Percentiles rank a stretch among this genome's conserved stretches.
Evolutionary conservation across 1,140 invertebrate genomes (phyloP).

Genomic region (Cydia amplana): DNA sequence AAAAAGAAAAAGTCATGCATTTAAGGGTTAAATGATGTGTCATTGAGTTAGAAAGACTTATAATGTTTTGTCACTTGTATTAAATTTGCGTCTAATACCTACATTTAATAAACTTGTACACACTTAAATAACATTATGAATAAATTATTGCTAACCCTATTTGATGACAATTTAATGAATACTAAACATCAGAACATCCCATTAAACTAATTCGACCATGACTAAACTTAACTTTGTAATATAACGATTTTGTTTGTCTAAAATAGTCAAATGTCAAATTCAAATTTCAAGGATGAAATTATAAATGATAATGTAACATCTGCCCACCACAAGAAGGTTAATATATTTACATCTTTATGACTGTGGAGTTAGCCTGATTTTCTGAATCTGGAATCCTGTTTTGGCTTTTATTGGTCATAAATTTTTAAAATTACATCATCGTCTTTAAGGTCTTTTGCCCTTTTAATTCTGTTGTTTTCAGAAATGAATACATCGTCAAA

Average conservation of each 20-base stretch:
- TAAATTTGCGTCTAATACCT: too few species aligned
- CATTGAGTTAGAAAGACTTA: too few species aligned
- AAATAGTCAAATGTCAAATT: constrained; percentile 29
- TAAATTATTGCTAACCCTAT: not conserved
- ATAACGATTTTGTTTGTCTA: constrained; percentile 23
- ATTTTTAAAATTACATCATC: constrained; percentile 53
- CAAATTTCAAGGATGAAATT: constrained; percentile 26
- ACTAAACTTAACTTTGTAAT: constrained; percentile 21
- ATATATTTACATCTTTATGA: constrained; percentile 4
- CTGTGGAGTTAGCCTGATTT: constrained; percentile 33
- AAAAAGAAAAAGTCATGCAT: too few species aligned
- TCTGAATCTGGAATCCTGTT: constrained; percentile 36
- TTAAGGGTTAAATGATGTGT: too few species aligned
- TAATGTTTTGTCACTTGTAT: too few species aligned
- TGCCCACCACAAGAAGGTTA: constrained; percentile 8
- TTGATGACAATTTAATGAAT: not conserved
- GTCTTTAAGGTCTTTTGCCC: not conserved
- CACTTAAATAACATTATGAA: not conserved
- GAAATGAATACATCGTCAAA: not conserved
- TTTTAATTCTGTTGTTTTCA: not conserved
- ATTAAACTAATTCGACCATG: constrained; percentile 4
- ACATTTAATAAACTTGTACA: too few species aligned
- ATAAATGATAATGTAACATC: constrained; percentile 22
- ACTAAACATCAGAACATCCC: not conserved
- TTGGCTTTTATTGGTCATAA: constrained; percentile 38